phyloP scores from a whole-genome alignment of 2,113 vertebrate species.

The Entomyzon cyanotis region DNA sequence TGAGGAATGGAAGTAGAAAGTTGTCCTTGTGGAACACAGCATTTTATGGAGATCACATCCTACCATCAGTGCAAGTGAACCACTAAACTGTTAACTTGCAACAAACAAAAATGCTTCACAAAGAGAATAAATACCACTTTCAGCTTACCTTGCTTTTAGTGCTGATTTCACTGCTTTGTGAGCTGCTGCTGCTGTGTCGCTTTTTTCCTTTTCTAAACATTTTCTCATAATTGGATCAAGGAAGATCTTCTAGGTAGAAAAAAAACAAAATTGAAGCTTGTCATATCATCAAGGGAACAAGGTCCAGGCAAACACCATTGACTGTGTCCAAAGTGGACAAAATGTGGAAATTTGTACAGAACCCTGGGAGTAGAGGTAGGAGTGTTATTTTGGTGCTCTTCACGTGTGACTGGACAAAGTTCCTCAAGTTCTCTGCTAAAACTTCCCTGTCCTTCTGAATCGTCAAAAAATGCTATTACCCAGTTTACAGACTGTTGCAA shows the following conservation, averaged over 20 bases:
- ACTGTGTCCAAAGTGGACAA: neutral
- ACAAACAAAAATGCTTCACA: neutral
- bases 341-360: neutral
- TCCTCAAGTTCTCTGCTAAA: neutral
- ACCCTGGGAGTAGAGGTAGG: neutral
- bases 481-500: neutral
- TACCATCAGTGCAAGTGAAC: neutral
- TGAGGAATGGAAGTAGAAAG: neutral
- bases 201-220: conserved; percentile 99
- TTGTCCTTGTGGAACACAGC: neutral
- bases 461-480: neutral
- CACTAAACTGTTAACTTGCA: neutral
- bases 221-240: conserved; percentile 75
- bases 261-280: neutral
- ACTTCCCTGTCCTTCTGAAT: neutral
- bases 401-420: neutral
- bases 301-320: neutral
- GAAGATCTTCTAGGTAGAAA: neutral
- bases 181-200: conserved; percentile 98
- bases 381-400: neutral
- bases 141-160: conserved; percentile 94
- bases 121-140: neutral
- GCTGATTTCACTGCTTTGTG: conserved; percentile 97
- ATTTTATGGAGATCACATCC: neutral
- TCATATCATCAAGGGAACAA: neutral